A percentile compares a stretch with the other conserved stretches of the same genome.
phyloP scores from a whole-genome alignment of 2,113 vertebrate genomes.

The Orcinus orca region DNA sequence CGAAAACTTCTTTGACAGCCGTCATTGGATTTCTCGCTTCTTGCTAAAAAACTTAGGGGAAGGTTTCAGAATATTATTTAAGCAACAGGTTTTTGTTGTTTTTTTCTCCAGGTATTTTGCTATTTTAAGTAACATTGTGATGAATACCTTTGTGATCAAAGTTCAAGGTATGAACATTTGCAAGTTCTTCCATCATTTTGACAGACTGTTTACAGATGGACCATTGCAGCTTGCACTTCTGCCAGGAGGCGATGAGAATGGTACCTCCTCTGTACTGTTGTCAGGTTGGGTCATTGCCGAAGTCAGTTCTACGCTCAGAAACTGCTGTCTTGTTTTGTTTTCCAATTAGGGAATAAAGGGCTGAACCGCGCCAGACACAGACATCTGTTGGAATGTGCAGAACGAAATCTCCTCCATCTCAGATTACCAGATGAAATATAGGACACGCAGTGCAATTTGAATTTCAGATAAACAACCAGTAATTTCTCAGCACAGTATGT shows the following conservation, averaged over 20 bases:
- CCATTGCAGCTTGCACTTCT: fast-evolving
- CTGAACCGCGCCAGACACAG: not conserved
- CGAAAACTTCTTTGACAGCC: not conserved
- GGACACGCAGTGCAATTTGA: not conserved
- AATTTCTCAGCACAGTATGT: not conserved
- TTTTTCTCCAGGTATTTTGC: not conserved
- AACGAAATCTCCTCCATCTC: not conserved
- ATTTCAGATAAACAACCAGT: not conserved
- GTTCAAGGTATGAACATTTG: not conserved
- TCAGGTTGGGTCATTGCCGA: not conserved
- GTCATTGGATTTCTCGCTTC: not conserved
- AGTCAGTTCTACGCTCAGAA: not conserved
- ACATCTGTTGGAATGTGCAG: not conserved
- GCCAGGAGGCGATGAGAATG: fast-evolving
- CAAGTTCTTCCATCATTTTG: not conserved
- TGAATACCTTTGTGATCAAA: not conserved
- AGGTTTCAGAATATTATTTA: not conserved
- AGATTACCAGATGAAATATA: not conserved
- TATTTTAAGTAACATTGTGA: not conserved
- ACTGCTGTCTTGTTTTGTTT: not conserved
- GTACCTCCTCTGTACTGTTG: not conserved
- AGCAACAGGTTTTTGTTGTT: not conserved
- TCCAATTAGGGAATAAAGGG: not conserved
- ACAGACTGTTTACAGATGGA: not conserved
- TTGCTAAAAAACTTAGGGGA: not conserved